A percentile compares a stretch with the other conserved stretches of the same genome.
These are phyloP conservation scores for Rattus rattus DNA, from an alignment of 2,113 vertebrate species.

Conservation along the genomic window DNA sequence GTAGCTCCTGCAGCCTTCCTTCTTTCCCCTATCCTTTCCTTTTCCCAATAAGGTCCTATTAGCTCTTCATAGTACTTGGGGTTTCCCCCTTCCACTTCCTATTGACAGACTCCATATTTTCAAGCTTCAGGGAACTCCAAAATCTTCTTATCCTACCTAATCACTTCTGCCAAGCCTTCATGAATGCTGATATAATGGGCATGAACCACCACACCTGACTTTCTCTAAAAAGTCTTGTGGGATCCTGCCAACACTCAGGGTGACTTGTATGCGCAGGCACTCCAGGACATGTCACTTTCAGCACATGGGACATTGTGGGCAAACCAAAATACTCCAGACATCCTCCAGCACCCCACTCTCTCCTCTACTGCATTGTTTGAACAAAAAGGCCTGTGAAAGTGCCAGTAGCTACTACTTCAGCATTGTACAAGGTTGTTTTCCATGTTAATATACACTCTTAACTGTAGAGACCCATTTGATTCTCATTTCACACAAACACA, in stretches of 20 bases:
- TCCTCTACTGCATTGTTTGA: neutral
- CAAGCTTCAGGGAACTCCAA: neutral
- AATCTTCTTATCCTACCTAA: neutral
- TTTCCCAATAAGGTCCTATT: neutral
- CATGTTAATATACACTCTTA: neutral
- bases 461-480: neutral
- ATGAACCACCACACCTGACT: neutral
- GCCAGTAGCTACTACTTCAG: neutral
- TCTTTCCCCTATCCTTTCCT: neutral
- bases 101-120: neutral
- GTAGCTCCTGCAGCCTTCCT: neutral
- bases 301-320: neutral
- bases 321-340: neutral
- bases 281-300: conserved; percentile 19
- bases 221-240: neutral
- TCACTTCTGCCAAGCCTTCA: neutral
- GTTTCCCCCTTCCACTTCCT: neutral
- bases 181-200: neutral
- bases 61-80: conserved; percentile 35
- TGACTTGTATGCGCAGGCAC: neutral
- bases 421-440: neutral
- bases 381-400: neutral
- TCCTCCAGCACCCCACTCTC: neutral
- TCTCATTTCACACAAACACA: conserved; percentile 21
- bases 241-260: neutral